phyloP scores from a whole-genome alignment of 1,140 invertebrate species.

The Myzus persicae region DNA sequence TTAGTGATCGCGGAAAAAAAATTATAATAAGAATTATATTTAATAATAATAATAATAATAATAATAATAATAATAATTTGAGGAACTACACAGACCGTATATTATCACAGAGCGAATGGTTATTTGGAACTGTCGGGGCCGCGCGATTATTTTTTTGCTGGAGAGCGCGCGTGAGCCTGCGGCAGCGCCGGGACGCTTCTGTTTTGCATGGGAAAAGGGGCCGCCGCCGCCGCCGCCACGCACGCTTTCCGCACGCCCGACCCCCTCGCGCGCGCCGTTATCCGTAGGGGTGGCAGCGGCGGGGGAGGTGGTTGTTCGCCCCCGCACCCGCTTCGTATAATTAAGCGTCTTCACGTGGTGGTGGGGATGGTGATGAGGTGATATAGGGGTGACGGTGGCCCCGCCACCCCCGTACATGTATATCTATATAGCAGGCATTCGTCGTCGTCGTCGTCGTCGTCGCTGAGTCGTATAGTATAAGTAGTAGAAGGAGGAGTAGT shows the following conservation, averaged over 20 bases:
- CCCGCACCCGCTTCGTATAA: conserved; percentile 49
- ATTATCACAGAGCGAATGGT: conserved; percentile 59
- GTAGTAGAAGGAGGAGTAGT: not conserved
- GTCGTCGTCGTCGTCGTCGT: not conserved
- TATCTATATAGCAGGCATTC: not conserved
- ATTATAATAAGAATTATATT: not conserved
- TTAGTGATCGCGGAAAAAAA: not conserved
- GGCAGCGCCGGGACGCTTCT: conserved; percentile 58
- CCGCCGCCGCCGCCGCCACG: conserved; percentile 30
- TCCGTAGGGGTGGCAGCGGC: not conserved
- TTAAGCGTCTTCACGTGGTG: conserved; percentile 51
- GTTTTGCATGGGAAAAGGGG: conserved; percentile 58
- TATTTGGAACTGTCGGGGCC: conserved; percentile 57
- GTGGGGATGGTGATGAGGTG: not conserved
- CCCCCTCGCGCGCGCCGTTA: not conserved
- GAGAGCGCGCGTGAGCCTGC: conserved; percentile 58
- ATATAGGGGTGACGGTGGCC: not conserved
- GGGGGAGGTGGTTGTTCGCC: not conserved
- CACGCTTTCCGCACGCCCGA: conserved; percentile 32
- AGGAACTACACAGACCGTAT: conserved; percentile 59
- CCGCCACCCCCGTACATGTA: not conserved
- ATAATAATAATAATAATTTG: conserved; percentile 47
- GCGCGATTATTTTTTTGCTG: conserved; percentile 52
- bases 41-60: conserved; percentile 38
- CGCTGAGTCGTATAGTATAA: not conserved